phyloP scores from a whole-genome alignment of 2,888 invertebrate genomes.

The Lysandra bellargus region DNA sequence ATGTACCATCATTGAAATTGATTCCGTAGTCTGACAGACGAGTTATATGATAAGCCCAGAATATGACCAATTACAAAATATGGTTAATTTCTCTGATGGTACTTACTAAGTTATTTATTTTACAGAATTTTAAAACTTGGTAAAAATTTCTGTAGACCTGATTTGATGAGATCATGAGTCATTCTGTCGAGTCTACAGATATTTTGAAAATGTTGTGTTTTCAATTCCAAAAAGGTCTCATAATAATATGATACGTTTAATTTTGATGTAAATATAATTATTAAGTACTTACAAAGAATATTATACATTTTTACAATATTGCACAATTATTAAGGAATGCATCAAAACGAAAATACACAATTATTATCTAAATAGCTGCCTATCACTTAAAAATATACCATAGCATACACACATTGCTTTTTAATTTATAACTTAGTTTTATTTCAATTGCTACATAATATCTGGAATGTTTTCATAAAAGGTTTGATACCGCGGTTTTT shows the following conservation, averaged over 20 bases:
- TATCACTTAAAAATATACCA: slow-evolving; percentile 22
- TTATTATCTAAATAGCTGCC: slow-evolving; percentile 28
- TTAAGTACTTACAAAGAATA: neutral
- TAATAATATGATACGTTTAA: too few species aligned
- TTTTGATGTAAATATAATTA: neutral
- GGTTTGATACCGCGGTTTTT: neutral
- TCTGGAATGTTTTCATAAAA: neutral
- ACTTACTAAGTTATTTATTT: neutral
- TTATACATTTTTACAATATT: slow-evolving; percentile 51
- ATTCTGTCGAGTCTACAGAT: neutral
- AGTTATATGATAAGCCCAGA: too few species aligned
- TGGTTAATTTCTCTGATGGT: neutral
- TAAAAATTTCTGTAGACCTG: neutral
- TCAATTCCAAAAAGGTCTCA: neutral
- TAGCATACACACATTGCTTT: neutral
- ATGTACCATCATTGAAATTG: neutral
- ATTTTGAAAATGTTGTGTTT: neutral
- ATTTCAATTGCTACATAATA: neutral
- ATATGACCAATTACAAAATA: too few species aligned
- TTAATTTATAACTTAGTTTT: neutral
- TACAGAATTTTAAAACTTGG: neutral
- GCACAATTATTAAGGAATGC: slow-evolving; percentile 77
- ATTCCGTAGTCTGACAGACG: neutral
- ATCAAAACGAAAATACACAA: slow-evolving; percentile 32
- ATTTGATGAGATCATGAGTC: neutral